phyloP scores from a whole-genome alignment of 2,113 vertebrate species.

The Cariama cristata region DNA sequence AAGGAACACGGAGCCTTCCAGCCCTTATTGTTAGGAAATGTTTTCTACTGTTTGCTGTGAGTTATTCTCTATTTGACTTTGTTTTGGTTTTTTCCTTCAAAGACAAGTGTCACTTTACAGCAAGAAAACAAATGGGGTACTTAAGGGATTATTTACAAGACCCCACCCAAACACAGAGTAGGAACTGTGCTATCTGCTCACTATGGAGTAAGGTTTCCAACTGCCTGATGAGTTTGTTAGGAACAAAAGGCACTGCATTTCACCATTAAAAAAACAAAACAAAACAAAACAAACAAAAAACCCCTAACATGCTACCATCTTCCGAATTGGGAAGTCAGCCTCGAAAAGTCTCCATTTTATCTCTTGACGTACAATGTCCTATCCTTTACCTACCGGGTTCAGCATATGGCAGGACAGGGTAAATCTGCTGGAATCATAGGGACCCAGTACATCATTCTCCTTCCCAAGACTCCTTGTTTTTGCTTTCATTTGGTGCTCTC shows the following conservation, averaged over 20 bases:
- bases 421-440: background rate
- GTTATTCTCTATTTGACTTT: conserved; percentile 35
- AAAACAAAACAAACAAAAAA: background rate
- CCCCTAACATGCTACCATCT: background rate
- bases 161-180: background rate
- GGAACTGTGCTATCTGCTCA: background rate
- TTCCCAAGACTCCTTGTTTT: background rate
- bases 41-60: background rate
- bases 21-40: conserved; percentile 12
- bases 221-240: background rate
- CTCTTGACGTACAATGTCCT: background rate
- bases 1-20: background rate
- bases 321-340: background rate
- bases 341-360: background rate
- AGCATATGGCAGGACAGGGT: background rate
- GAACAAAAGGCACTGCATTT: background rate
- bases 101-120: conserved; percentile 37
- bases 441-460: background rate
- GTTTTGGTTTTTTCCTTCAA: conserved; percentile 2
- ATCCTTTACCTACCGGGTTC: background rate
- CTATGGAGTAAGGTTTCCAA: background rate
- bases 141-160: conserved; percentile 19
- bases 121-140: conserved; percentile 18
- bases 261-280: background rate
- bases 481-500: background rate